Evolutionary conservation across 2,797 vertebrate species (phyloP).

Genomic region (Lepus oiostolus): DNA sequence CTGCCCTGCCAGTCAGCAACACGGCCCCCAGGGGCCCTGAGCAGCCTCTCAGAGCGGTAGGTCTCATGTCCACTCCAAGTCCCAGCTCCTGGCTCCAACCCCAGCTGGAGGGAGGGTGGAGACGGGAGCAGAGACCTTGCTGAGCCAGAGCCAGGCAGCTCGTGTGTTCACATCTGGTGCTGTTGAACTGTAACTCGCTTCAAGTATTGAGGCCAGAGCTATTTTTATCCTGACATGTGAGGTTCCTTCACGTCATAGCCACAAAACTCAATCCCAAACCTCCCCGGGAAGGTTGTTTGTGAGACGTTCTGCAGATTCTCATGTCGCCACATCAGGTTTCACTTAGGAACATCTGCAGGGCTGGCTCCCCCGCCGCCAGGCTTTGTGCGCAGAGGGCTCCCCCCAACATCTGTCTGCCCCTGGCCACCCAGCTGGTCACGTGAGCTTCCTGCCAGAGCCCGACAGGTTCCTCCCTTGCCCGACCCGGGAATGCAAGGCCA

Average conservation of each 20-base stretch:
- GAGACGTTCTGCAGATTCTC: slow-evolving; percentile 78
- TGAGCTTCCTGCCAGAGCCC: slow-evolving; percentile 62
- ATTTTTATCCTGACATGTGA: slow-evolving; percentile 87
- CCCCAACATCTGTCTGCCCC: slow-evolving; percentile 67
- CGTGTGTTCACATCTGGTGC: slow-evolving; percentile 86
- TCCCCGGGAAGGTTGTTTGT: slow-evolving; percentile 84
- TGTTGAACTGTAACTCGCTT: slow-evolving; percentile 77
- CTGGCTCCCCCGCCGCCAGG: slow-evolving; percentile 64
- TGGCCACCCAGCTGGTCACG: slow-evolving; percentile 37
- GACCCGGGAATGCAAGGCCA: slow-evolving; percentile 55
- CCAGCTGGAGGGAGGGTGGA: not conserved
- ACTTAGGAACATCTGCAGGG: slow-evolving; percentile 81
- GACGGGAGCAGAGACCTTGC: not conserved
- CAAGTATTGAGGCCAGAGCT: slow-evolving; percentile 82
- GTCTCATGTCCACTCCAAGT: not conserved
- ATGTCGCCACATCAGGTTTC: slow-evolving; percentile 83
- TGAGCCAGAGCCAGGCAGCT: slow-evolving; percentile 68
- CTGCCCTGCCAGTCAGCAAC: not conserved
- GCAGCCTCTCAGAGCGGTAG: not conserved
- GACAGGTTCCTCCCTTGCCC: not conserved
- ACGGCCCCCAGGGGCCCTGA: not conserved
- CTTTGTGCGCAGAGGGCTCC: slow-evolving; percentile 31
- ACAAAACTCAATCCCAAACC: slow-evolving; percentile 87
- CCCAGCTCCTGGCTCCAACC: not conserved
- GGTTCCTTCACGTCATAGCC: slow-evolving; percentile 80